phyloP scores from a whole-genome alignment of 2,797 vertebrate genomes.

The Alosa sapidissima region DNA sequence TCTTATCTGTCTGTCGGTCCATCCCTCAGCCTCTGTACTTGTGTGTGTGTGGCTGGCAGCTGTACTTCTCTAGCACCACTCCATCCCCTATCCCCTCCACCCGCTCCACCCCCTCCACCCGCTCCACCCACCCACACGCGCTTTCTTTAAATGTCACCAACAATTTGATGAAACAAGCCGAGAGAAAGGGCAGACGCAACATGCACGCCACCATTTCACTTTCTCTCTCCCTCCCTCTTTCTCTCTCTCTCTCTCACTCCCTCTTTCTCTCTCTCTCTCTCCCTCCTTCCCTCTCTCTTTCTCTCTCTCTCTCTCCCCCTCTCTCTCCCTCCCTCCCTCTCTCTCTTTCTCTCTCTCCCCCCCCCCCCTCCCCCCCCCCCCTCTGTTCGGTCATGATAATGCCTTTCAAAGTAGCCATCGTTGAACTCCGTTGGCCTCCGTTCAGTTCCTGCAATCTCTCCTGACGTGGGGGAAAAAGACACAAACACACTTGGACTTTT shows the following conservation, averaged over 20 bases:
- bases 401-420: background rate
- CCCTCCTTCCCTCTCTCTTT: background rate
- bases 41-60: background rate
- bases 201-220: slow-evolving; percentile 20
- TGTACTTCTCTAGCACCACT: slow-evolving; percentile 19
- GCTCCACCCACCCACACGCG: slow-evolving; percentile 52
- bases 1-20: background rate
- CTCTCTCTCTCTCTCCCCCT: background rate
- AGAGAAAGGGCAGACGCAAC: slow-evolving; percentile 57
- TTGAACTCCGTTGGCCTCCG: slow-evolving; percentile 21
- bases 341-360: background rate
- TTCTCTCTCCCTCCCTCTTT: background rate
- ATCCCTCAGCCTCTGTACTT: background rate
- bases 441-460: background rate
- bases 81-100: slow-evolving; percentile 55
- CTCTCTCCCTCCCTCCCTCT: background rate
- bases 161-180: slow-evolving; percentile 64
- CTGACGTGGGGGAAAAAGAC: background rate
- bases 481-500: background rate
- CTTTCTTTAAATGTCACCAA: slow-evolving; percentile 73
- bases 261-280: background rate
- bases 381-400: slow-evolving; percentile 39
- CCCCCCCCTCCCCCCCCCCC: too few relatives aligned
- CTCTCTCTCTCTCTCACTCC: background rate
- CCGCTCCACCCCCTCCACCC: slow-evolving; percentile 40